Percentiles rank a stretch among this genome's conserved stretches.
phyloP scores from a whole-genome alignment of 2,113 vertebrate genomes.

The Anguilla rostrata region DNA sequence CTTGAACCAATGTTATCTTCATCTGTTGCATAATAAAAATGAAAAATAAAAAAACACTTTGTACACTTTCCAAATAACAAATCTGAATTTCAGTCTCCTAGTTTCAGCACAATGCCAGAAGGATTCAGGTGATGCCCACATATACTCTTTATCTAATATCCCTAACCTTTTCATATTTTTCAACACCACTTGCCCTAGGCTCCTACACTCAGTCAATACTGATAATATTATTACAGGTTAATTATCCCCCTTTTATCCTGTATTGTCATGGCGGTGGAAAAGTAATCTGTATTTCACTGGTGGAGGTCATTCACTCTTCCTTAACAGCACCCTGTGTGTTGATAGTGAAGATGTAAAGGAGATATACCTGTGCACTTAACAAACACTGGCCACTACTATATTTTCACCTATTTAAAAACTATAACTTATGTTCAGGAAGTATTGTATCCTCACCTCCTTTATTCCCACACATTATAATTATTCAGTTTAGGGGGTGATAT shows the following conservation, averaged over 20 bases:
- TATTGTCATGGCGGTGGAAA: not conserved
- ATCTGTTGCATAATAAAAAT: not conserved
- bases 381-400: not conserved
- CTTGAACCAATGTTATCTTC: not conserved
- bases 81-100: not conserved
- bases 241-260: not conserved
- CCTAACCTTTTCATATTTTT: not conserved
- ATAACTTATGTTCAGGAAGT: not conserved
- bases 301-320: too few species aligned
- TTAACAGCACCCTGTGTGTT: not conserved
- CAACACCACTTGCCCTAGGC: not conserved
- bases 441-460: not conserved
- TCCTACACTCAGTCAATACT: not conserved
- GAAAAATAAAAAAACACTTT: not conserved
- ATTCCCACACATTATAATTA: not conserved
- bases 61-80: conserved; percentile 1
- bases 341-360: not conserved
- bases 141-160: not conserved
- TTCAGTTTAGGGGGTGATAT: not conserved
- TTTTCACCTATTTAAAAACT: not conserved
- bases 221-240: not conserved
- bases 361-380: not conserved
- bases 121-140: not conserved
- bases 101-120: not conserved
- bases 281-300: not conserved